Base-by-base conservation (phyloP, 2,888 invertebrate genomes). In the Bhutanitis thaidina region DNA sequence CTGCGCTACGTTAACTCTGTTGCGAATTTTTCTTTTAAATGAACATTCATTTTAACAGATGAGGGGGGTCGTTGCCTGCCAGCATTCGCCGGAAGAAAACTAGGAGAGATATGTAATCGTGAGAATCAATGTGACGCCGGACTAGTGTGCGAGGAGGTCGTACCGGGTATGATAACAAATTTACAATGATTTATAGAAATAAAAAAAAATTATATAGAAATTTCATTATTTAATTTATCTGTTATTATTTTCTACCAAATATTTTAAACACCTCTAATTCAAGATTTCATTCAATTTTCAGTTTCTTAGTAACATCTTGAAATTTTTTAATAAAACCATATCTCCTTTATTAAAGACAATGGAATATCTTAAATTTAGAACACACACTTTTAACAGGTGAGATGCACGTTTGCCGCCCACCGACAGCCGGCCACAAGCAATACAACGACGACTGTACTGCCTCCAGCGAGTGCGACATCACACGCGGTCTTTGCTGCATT, bases 91-190 rank as follows among this genome's bases (percentile, higher is more conserved):
- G 96, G 95, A 0, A 90, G 95, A 15, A 94, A 95, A 62, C 93
- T 95, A 36, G 96, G 96, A 0, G 96, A 96, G 73, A 91, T 95
- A 7, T 97, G 96, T 84, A 92, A 94, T 68, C 90, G 94, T 43
- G 96, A 96, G 81, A 93, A 93, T 64, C 96, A 97, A 73, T 97
- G 96, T 60, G 95, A 95, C 64, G 93, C 95, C 40, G 96, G 96
- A 40, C 90, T 96, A 34, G 90, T 95, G 59, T 97, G 96, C 80
- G 93, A 94, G 56, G 94, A 93, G 55, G 91, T 92, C 0, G 92
- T 92, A 3, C 93, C 93, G 56, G 93, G 93, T 75, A 66, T 72
- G 36, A 4, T 5, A 5, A 20, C 2, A 3, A 20, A 20, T 20
- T 20, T 2, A 20, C n/a, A n/a, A n/a, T n/a, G n/a, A n/a, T n/a